Evolutionary conservation across 1,140 invertebrate species (phyloP).

Genomic region (Drosophila sucinea): DNA sequence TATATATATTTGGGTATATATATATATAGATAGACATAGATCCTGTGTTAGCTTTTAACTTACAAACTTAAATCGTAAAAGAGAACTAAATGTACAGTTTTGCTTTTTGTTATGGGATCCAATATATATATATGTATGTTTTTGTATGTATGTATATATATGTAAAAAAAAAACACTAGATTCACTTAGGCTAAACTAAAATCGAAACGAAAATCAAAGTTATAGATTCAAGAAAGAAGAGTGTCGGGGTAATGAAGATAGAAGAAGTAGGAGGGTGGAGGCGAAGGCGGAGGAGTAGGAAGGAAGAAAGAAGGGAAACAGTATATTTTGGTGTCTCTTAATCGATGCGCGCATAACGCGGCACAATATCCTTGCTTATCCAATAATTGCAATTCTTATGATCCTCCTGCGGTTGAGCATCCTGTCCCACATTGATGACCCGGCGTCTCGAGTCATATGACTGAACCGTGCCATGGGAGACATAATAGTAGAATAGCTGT

Average conservation of each 20-base stretch:
- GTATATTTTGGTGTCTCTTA: slow-evolving; percentile 44
- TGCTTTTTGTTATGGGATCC: slow-evolving; percentile 21
- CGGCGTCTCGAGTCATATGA: slow-evolving; percentile 84
- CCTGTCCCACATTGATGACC: slow-evolving; percentile 88
- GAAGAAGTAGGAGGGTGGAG: not conserved
- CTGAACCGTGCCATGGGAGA: slow-evolving; percentile 88
- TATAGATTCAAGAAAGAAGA: slow-evolving; percentile 23
- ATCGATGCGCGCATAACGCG: slow-evolving; percentile 86
- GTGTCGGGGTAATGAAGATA: slow-evolving; percentile 4
- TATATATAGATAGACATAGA: slow-evolving; percentile 28
- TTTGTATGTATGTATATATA: slow-evolving; percentile 52
- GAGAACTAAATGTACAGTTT: slow-evolving; percentile 74
- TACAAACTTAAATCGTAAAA: slow-evolving; percentile 70
- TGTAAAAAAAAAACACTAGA: slow-evolving; percentile 59
- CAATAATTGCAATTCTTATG: slow-evolving; percentile 90
- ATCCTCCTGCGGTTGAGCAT: slow-evolving; percentile 85
- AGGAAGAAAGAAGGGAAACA: not conserved
- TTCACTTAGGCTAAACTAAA: slow-evolving; percentile 77
- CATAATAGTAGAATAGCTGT: slow-evolving; percentile 91
- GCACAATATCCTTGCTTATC: slow-evolving; percentile 89
- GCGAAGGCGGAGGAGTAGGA: not conserved
- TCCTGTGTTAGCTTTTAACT: slow-evolving; percentile 53
- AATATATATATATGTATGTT: slow-evolving; percentile 27
- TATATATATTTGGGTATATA: slow-evolving; percentile 27
- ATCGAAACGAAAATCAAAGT: slow-evolving; percentile 42